Conservation (phyloP, 2,113 vertebrate genomes). For the Phalacrocorax brasilianus region DNA sequence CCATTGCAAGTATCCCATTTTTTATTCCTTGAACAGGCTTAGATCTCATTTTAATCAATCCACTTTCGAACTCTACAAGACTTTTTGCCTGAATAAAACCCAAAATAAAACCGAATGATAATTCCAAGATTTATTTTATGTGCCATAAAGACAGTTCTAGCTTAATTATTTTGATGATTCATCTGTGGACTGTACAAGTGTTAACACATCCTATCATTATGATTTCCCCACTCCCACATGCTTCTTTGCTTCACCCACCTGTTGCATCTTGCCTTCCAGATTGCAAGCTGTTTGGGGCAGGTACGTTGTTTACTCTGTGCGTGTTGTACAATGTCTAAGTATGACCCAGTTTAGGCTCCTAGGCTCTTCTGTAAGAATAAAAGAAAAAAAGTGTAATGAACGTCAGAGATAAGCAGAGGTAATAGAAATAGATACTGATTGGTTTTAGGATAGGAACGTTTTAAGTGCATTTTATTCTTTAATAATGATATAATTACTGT, state of each 20-base stretch:
- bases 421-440: background rate
- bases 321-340: background rate
- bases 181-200: slow-evolving; percentile 26
- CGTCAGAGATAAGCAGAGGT: slow-evolving; percentile 17
- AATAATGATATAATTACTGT: slow-evolving; percentile 13
- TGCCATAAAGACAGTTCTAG: background rate
- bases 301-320: background rate
- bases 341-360: background rate
- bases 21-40: background rate
- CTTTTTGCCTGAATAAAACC: background rate
- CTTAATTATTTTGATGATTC: slow-evolving; percentile 46
- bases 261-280: slow-evolving; percentile 52
- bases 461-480: slow-evolving; percentile 38
- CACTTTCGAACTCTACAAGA: background rate
- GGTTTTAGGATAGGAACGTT: background rate
- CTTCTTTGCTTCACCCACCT: slow-evolving; percentile 54
- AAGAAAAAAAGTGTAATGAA: background rate
- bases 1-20: background rate
- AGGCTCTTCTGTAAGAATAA: background rate
- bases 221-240: slow-evolving; percentile 42
- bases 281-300: slow-evolving; percentile 9
- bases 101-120: background rate
- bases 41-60: background rate
- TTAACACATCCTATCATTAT: slow-evolving; percentile 53
- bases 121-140: background rate